Evolutionary conservation across 2,888 invertebrate genomes (phyloP), one percentile per base, ranked within the genome.

Genomic region (Tetragnatha montana): DNA sequence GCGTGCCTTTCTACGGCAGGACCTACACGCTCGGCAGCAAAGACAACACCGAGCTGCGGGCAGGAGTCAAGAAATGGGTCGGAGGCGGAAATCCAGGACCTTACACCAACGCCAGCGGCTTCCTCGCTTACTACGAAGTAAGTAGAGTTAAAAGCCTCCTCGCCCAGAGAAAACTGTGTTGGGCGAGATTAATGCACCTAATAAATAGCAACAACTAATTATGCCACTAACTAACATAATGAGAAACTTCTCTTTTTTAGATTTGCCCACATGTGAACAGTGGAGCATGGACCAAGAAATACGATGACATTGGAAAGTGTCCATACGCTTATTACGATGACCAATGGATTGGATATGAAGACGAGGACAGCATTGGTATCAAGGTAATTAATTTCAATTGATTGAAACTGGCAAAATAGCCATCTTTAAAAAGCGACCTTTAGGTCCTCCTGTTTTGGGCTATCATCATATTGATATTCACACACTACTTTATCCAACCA

Each of bases 321-420:
- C 98, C 98, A 1, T 98, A 96, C 93, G 96, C 97, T 0, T 97
- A 96, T 94, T 96, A 96, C 93, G 95, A 94, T 79, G 97, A 96
- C 0, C 97, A 97, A 93, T 98, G 98, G 98, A 96, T 98, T 19
- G 98, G 98, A 6, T 98, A 97, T 93, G 98, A 97, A 93, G 96
- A 97, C 93, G 95, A 95, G 0, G 95, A 95, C 92, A 97, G 97
- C 92, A 95, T 98, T 0, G 96, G 96, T 93, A 96, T 97, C 92
- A 98, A 98, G 78, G 92, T 92, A 91, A 73, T 17, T 76, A 6
- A 60, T 35, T 35, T 35, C 35, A 35, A 35, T 35, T 4, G n/a
- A 35, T 35, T 35, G 35, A 35, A 35, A 4, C 35, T 35, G 4
- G 35, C 2, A 35, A 4, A 35, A 35, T 2, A 35, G 35, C 35